Base-by-base conservation (phyloP, 2,797 vertebrate species). In the Lagodon rhomboides region DNA sequence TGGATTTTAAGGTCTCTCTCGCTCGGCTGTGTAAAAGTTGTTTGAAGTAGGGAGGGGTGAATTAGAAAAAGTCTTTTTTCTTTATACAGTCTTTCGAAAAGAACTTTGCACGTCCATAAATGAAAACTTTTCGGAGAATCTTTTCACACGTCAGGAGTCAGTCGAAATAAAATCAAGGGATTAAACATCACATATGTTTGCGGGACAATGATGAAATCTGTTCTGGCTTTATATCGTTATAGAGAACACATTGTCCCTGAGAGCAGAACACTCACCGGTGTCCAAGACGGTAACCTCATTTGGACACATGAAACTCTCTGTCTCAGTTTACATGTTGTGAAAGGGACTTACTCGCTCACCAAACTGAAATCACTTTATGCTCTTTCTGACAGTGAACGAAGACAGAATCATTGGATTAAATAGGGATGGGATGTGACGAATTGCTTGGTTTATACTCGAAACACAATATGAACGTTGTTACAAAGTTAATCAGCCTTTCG, bases 201-300 rank as follows among this genome's bases (percentile, higher is more conserved):
- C 51, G 68, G 59, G 55, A 70, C 38, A 47, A 13, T 78, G 84
- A 75, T 65, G 44, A 72, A 80, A 84, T 80, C 72, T 68, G 63
- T 75, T 62, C 44, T 75, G 25, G 12, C 44, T 50, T 59, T 55
- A 43, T 46, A 43, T 68, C 70, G 68, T 84, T 69, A 77, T 71
- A 60, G 54, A 85, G 84, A 84, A 84, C 66, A 85, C 12, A 63
- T 61, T 85, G 77, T 81, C 44, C 44, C 64, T 65, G 16, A 73
- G n/a, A 60, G 50, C 68, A 72, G 63, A 83, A 70, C 43, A 58
- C 12, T 54, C 55, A 59, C 20, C 56, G 15, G 30, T 53, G 56
- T 75, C 63, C 62, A 30, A 73, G 16, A 73, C 0, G 5, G 61
- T 72, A 55, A 78, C 64, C 65, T 79, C n/a, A 59, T 68, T 78